These are phyloP conservation scores for Bimastos eiseni DNA, from an alignment of 2,888 invertebrate genomes.

Conservation along the genomic window DNA sequence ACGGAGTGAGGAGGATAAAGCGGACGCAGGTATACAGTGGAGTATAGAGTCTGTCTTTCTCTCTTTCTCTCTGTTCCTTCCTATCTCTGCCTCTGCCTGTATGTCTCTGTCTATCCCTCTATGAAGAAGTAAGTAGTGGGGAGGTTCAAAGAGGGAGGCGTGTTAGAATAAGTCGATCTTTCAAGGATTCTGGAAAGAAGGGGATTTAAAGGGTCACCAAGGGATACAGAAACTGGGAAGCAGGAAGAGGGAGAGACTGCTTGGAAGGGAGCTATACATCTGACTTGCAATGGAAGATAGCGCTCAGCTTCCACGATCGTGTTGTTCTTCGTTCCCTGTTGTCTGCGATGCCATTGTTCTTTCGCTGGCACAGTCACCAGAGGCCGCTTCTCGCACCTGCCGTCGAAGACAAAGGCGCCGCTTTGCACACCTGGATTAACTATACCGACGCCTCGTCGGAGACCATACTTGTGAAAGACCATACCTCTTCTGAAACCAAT, in stretches of 20 bases:
- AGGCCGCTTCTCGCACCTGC: conserved; percentile 4
- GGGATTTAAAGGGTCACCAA: neutral
- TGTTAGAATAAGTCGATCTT: neutral
- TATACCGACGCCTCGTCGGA: neutral
- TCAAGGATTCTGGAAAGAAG: neutral
- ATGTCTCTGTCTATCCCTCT: neutral
- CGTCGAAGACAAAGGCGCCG: neutral
- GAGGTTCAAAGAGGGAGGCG: too few relatives aligned
- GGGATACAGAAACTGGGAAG: neutral
- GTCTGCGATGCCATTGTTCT: conserved; percentile 13
- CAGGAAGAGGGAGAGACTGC: neutral
- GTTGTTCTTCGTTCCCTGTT: neutral
- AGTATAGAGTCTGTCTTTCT: too few relatives aligned
- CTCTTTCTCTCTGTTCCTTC: too few relatives aligned
- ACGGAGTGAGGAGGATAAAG: too few relatives aligned
- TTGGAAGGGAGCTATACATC: neutral
- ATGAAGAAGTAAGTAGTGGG: neutral
- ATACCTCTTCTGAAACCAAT: neutral
- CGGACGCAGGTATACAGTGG: too few relatives aligned
- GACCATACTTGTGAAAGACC: neutral
- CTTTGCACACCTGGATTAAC: neutral
- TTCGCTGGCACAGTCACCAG: neutral
- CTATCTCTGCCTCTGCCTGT: neutral
- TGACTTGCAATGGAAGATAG: neutral
- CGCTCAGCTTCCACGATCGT: neutral